Percentiles rank a stretch among this genome's conserved stretches.
phyloP scores from a whole-genome alignment of 2,888 invertebrate species.

The Microctonus brassicae region DNA sequence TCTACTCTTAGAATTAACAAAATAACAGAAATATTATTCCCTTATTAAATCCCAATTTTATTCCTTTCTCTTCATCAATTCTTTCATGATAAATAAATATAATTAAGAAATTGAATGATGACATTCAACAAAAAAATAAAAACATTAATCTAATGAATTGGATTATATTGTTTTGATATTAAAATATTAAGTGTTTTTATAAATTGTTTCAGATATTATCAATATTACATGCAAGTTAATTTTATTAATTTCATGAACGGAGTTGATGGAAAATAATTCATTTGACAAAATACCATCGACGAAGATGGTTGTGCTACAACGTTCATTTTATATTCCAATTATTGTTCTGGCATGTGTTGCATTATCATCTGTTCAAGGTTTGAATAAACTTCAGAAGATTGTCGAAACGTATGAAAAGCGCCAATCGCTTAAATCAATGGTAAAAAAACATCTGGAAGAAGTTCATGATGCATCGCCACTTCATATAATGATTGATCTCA shows the following conservation, averaged over 20 bases:
- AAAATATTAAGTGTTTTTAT: not conserved
- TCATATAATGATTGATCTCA: constrained; percentile 19
- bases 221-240: not conserved
- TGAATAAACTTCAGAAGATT: not conserved
- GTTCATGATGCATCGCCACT: not conserved
- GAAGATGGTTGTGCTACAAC: not conserved
- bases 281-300: not conserved
- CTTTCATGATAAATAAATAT: not conserved
- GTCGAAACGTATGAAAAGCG: not conserved
- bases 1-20: not conserved
- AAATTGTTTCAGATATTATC: not conserved
- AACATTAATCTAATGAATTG: not conserved
- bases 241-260: not conserved
- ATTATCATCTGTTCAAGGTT: not conserved
- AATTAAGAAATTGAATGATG: not conserved
- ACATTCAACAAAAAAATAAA: not conserved
- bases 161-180: too few species aligned
- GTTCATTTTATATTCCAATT: not conserved
- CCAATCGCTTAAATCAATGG: not conserved
- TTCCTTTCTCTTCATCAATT: not conserved
- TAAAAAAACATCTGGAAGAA: not conserved
- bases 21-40: not conserved
- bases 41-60: too few species aligned
- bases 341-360: not conserved
- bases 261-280: not conserved